Base-by-base conservation (phyloP, 1,140 invertebrate species). In the Apis dorsata region DNA sequence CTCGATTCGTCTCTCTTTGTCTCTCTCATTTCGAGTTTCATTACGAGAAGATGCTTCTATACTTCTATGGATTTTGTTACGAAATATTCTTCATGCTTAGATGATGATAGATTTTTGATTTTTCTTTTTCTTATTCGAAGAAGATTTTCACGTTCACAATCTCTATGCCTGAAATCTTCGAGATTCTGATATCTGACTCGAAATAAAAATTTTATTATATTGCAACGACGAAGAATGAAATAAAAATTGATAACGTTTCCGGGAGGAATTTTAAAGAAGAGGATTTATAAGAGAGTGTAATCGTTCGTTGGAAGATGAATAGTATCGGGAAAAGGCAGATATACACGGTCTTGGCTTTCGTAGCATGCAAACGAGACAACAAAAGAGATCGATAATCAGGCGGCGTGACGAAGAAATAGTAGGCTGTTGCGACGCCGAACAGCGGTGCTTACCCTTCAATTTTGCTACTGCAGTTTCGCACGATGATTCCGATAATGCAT, bases 301-400 rank as follows among this genome's bases (percentile, higher is more conserved):
- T 24, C 24, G 24, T 24, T 24, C 24, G 24, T 24, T 24, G 24
- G 24, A 24, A 0, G 24, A 24, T 24, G 24, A 24, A 24, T 24
- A 24, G 24, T 24, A 24, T 24, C 0, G 24, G 24, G 34, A 34
- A 34, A 34, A 34, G 34, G 34, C 34, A 34, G 34, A 34, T 34
- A 34, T 3, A 34, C 2, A 34, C 34, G 44, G 51, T 28, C 11
- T n/a, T 19, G 13, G n/a, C 28, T 69, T 62, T 66, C 1, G 1
- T 28, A 13, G 49, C 24, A 62, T 55, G 57, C 17, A 62, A 57
- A 69, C 66, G 44, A 62, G 68, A 75, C 63, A 10, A 81, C 72
- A 81, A 85, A 85, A 81, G 68, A 49, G 66, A 62, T 85, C 76
- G 80, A 57, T n/a, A 77, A 60, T 77, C 84, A 59, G 34, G 68